Conservation (phyloP, 2,113 vertebrate species). For the Tetrao urogallus region DNA sequence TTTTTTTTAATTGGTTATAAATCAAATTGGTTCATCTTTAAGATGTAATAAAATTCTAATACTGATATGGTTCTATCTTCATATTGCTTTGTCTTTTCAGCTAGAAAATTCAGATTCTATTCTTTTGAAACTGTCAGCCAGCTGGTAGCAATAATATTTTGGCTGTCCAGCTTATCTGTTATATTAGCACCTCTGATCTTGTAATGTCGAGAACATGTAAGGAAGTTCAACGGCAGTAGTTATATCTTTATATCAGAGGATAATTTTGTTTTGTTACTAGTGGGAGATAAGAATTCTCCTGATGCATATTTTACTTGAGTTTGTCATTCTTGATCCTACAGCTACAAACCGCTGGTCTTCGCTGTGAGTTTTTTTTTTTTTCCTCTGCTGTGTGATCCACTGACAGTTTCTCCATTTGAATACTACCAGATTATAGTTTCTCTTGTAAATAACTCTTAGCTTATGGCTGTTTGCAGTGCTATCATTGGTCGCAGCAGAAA, state of each 20-base stretch:
- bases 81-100: background rate
- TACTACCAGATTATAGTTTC: slow-evolving; percentile 2
- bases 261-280: background rate
- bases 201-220: background rate
- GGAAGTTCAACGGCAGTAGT: background rate
- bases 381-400: background rate
- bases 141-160: background rate
- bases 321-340: background rate
- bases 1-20: background rate
- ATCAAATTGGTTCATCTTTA: background rate
- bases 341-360: background rate
- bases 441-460: slow-evolving; percentile 77
- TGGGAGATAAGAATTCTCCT: background rate
- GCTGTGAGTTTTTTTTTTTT: background rate
- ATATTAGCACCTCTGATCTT: background rate
- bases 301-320: background rate
- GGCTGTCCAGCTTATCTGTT: background rate
- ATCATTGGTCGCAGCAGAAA: slow-evolving; percentile 96
- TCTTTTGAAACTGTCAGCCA: background rate
- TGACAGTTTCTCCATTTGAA: background rate
- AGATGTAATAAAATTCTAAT: background rate
- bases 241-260: background rate
- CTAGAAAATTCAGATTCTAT: background rate
- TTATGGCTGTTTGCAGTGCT: slow-evolving; percentile 92
- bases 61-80: background rate